A percentile compares a stretch with the other conserved stretches of the same genome.
phyloP scores from a whole-genome alignment of 2,113 vertebrate species.

The Vulpes vulpes region DNA sequence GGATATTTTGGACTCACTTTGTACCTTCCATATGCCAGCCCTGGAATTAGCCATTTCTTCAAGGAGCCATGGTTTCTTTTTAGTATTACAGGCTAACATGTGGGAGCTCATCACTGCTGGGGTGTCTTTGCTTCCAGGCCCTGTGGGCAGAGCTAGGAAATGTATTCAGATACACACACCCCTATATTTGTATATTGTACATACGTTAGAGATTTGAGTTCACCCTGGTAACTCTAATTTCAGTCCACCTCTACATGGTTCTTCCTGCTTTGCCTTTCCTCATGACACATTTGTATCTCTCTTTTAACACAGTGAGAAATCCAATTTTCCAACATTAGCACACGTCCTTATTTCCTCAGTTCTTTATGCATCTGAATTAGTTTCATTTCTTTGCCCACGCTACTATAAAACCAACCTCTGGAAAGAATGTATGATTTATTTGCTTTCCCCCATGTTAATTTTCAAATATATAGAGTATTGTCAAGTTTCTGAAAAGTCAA shows the following conservation, averaged over 20 bases:
- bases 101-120: not conserved
- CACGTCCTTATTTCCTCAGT: not conserved
- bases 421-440: constrained; percentile 17
- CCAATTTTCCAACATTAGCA: not conserved
- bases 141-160: not conserved
- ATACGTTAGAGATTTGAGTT: not conserved
- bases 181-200: not conserved
- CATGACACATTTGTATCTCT: not conserved
- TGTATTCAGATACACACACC: not conserved
- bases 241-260: not conserved
- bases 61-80: not conserved
- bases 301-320: not conserved
- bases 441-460: not conserved
- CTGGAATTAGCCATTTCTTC: not conserved
- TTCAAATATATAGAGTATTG: constrained; percentile 15
- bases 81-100: not conserved
- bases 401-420: not conserved
- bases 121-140: not conserved
- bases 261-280: not conserved
- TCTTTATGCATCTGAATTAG: not conserved
- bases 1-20: not conserved
- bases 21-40: not conserved
- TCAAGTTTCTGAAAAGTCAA: constrained; percentile 19
- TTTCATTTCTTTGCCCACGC: not conserved
- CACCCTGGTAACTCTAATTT: not conserved